These are phyloP conservation scores for Pachyuromys duprasi DNA, from an alignment of 2,797 vertebrate species.

Conservation along the genomic window DNA sequence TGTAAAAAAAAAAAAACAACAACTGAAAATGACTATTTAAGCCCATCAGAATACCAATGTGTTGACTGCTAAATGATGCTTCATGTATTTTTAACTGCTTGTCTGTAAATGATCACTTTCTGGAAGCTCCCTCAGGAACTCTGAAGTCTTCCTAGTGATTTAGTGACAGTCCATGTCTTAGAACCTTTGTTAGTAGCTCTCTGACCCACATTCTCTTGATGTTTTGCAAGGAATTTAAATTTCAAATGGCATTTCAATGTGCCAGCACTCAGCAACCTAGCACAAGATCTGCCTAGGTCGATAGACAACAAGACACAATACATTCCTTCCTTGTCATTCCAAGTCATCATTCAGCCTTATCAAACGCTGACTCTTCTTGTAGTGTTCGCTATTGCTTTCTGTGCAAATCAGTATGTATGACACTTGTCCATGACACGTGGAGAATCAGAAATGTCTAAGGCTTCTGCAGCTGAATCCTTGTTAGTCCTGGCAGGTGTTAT, in stretches of 20 bases:
- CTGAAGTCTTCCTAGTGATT: constrained; percentile 52
- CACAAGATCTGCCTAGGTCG: background rate
- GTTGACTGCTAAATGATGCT: background rate
- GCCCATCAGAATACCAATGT: background rate
- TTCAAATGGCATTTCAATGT: constrained; percentile 66
- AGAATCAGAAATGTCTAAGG: constrained; percentile 52
- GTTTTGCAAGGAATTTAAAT: constrained; percentile 74
- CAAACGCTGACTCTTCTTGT: constrained; percentile 4
- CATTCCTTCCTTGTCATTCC: background rate
- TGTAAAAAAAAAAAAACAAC: background rate
- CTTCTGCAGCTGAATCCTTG: background rate
- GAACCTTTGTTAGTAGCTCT: constrained; percentile 52
- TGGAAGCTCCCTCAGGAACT: background rate
- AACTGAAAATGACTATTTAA: background rate
- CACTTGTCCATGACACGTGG: background rate
- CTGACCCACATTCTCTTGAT: constrained; percentile 47
- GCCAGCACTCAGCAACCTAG: constrained; percentile 17
- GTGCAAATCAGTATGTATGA: constrained; percentile 34
- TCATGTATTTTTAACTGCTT: background rate
- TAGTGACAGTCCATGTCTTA: background rate
- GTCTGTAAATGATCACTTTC: background rate
- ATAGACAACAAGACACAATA: background rate
- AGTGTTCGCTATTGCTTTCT: background rate
- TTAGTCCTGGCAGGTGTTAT: constrained; percentile 25
- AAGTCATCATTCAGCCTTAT: constrained; percentile 31